Percentiles rank a stretch among this genome's conserved stretches.
These are phyloP conservation scores for Pammene fasciana DNA, from an alignment of 2,888 invertebrate species.

Conservation along the genomic window DNA sequence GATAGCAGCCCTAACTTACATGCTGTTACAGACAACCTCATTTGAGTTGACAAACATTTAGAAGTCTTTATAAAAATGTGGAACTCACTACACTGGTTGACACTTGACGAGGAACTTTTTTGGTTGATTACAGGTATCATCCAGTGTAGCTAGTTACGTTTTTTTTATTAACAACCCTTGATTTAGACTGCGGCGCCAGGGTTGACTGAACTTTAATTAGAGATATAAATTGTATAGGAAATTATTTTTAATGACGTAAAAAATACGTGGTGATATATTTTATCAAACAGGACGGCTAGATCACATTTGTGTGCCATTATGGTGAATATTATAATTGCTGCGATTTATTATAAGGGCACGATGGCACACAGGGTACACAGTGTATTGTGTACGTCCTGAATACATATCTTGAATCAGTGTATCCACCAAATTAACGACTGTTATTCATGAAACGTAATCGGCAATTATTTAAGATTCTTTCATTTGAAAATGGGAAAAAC, in stretches of 20 bases:
- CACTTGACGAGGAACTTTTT: background rate
- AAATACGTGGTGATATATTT: background rate
- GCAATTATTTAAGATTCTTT: no score
- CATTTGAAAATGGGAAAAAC: no score
- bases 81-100: constrained; percentile 17
- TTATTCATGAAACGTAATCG: no score
- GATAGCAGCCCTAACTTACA: constrained; percentile 69
- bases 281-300: no score
- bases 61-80: constrained; percentile 2
- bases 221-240: constrained; percentile 14
- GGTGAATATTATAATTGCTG: no score
- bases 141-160: constrained; percentile 2
- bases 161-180: constrained; percentile 3
- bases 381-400: no score
- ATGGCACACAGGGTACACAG: no score
- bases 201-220: constrained; percentile 24
- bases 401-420: no score
- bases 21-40: constrained; percentile 48
- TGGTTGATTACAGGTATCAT: background rate
- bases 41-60: constrained; percentile 35
- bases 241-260: constrained; percentile 3
- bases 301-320: no score
- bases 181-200: constrained; percentile 21
- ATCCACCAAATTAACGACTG: no score
- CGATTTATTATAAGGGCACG: no score